phyloP scores from a whole-genome alignment of 2,888 invertebrate genomes.

The Lycia hirtaria region DNA sequence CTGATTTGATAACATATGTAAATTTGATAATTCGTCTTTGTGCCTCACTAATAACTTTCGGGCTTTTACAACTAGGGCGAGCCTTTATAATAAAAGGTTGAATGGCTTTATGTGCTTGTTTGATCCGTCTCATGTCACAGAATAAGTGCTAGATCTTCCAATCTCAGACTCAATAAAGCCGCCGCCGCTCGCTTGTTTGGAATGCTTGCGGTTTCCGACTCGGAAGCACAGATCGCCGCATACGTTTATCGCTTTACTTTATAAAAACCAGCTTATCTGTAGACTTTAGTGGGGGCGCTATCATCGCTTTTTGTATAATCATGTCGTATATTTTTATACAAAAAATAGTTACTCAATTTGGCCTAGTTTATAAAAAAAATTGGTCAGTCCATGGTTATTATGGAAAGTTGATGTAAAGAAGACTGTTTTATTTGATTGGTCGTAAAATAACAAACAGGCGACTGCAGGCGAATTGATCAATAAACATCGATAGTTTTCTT shows the following conservation, averaged over 20 bases:
- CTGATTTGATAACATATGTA: too few relatives aligned
- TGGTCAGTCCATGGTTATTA: neutral
- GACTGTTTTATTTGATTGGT: conserved; percentile 5
- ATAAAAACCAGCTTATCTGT: conserved; percentile 31
- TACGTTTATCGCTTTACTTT: conserved; percentile 38
- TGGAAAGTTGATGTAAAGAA: conserved; percentile 18
- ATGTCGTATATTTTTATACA: neutral
- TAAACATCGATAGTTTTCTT: conserved; percentile 11
- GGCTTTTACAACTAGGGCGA: too few relatives aligned
- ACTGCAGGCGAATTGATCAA: conserved; percentile 19
- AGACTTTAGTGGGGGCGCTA: neutral
- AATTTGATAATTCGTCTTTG: too few relatives aligned
- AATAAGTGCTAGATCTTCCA: neutral
- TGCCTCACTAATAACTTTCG: too few relatives aligned
- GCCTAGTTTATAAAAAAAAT: neutral
- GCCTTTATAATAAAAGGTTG: too few relatives aligned
- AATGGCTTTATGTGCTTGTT: too few relatives aligned
- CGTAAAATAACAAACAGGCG: neutral
- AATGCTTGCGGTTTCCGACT: conserved; percentile 68
- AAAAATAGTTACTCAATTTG: neutral
- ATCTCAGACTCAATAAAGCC: neutral
- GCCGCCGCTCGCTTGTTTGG: conserved; percentile 30
- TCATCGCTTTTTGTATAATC: neutral
- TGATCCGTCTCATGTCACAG: too few relatives aligned
- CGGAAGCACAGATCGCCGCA: conserved; percentile 55